These are phyloP conservation scores for Antrozous pallidus DNA, from an alignment of 2,797 vertebrate genomes.

Conservation along the genomic window DNA sequence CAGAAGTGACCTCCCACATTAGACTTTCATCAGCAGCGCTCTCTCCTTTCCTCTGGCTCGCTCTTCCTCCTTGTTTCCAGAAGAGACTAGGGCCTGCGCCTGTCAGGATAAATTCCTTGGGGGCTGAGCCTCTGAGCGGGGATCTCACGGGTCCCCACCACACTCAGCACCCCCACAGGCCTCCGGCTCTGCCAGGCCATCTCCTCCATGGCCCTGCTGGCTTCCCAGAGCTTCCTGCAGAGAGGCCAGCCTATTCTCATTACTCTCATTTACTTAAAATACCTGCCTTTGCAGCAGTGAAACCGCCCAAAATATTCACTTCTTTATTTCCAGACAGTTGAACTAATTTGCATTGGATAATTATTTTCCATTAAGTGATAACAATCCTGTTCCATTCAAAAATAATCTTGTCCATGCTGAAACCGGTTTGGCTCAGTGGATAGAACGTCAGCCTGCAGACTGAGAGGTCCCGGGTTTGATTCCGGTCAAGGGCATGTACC, in stretches of 20 bases:
- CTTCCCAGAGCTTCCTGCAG: slow-evolving; percentile 35
- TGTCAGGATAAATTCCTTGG: neutral
- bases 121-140: neutral
- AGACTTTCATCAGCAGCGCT: fast-evolving
- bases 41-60: neutral
- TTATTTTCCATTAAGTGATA: slow-evolving; percentile 85
- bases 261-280: slow-evolving; percentile 56
- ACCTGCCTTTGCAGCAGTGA: slow-evolving; percentile 54
- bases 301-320: slow-evolving; percentile 60
- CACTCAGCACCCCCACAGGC: neutral
- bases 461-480: too few relatives aligned
- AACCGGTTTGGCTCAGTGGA: too few relatives aligned
- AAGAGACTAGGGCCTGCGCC: neutral
- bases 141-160: neutral
- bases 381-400: slow-evolving; percentile 81
- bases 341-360: slow-evolving; percentile 83
- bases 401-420: slow-evolving; percentile 84
- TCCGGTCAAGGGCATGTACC: too few relatives aligned
- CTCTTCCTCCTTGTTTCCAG: neutral
- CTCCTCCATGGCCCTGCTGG: neutral
- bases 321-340: slow-evolving; percentile 75
- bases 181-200: neutral
- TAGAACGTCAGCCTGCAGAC: too few relatives aligned
- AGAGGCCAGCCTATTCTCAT: slow-evolving; percentile 12
- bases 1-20: neutral